Percentiles rank a stretch among this genome's conserved stretches.
Evolutionary conservation across 2,888 invertebrate genomes (phyloP).

Genomic region (Trachelus stipa): DNA sequence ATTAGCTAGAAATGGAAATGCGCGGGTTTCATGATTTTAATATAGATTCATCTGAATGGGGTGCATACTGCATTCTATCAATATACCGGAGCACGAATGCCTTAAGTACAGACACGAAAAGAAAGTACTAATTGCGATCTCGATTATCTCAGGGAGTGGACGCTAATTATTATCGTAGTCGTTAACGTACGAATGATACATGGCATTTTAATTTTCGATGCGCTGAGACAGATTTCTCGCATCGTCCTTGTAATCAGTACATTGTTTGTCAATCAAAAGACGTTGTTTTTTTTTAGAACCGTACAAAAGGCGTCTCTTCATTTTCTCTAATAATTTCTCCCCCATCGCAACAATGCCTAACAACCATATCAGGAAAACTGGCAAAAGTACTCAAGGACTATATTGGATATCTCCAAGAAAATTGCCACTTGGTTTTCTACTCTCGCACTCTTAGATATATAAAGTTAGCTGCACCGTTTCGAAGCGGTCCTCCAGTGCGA

Average conservation of each 20-base stretch:
- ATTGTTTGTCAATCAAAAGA: neutral
- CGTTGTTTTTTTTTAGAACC: neutral
- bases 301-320: neutral
- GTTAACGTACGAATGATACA: neutral
- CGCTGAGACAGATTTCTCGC: neutral
- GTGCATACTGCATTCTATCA: neutral
- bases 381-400: neutral
- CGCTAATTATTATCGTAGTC: constrained; percentile 2
- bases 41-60: neutral
- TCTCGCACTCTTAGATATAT: neutral
- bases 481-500: constrained; percentile 15
- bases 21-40: neutral
- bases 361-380: neutral
- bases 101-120: neutral
- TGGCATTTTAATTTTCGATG: constrained; percentile 9
- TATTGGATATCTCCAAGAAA: neutral
- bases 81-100: neutral
- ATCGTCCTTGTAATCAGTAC: constrained; percentile 5
- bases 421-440: neutral
- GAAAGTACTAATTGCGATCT: neutral
- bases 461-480: neutral
- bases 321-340: neutral
- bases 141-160: constrained; percentile 6
- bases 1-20: neutral
- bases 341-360: neutral